phyloP scores from a whole-genome alignment of 2,113 vertebrate genomes.

The Indicator maculatus region DNA sequence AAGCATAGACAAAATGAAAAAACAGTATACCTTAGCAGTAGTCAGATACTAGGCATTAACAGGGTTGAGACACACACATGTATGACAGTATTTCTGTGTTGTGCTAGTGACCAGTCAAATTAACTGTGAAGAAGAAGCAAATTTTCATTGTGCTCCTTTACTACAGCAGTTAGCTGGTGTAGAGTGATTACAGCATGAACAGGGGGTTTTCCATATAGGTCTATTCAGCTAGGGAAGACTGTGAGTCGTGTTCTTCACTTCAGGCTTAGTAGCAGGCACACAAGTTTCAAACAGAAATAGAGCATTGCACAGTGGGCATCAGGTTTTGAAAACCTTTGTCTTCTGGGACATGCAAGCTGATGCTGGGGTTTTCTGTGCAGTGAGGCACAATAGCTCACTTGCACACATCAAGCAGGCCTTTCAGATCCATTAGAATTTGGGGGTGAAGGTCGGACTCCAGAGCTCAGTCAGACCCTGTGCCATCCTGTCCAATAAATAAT shows the following conservation, averaged over 20 bases:
- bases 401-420: neutral
- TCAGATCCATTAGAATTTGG: slow-evolving; percentile 50
- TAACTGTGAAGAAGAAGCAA: neutral
- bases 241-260: neutral
- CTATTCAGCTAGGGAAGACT: neutral
- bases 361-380: neutral
- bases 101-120: neutral
- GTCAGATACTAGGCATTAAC: neutral
- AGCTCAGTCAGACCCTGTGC: slow-evolving; percentile 71
- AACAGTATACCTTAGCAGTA: neutral
- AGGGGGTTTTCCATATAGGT: neutral
- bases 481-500: slow-evolving; percentile 85
- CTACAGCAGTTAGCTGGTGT: fast-evolving
- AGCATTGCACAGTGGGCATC: neutral
- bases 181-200: neutral
- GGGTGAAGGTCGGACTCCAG: slow-evolving; percentile 70
- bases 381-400: neutral
- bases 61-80: fast-evolving
- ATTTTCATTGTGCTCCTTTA: neutral
- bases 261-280: neutral
- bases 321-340: neutral
- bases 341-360: neutral
- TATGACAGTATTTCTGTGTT: neutral
- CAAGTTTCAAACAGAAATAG: neutral
- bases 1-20: neutral